Conservation (phyloP, 2,113 vertebrate genomes). For the Trogon surrucura region DNA sequence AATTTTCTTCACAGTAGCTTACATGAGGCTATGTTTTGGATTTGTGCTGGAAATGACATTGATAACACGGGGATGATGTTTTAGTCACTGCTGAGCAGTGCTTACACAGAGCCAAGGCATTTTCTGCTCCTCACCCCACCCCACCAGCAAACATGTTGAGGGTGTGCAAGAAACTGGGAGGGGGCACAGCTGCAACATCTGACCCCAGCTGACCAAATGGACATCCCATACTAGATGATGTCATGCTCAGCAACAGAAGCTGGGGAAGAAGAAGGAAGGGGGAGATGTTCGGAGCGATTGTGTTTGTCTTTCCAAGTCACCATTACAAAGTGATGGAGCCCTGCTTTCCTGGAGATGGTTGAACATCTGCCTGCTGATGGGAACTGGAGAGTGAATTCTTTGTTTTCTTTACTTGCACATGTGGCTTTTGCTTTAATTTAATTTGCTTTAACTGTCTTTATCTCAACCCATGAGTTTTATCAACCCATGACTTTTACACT, state of each 20-base stretch:
- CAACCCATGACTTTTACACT: no score
- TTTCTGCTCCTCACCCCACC: neutral
- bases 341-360: neutral
- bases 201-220: no score
- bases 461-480: no score
- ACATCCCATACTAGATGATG: neutral
- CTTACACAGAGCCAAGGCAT: neutral
- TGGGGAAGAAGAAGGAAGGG: neutral
- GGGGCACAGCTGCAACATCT: neutral
- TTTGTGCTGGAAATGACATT: no score
- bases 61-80: neutral
- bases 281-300: neutral
- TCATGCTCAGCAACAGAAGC: neutral
- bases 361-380: neutral
- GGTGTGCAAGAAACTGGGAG: neutral
- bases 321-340: neutral
- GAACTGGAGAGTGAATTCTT: neutral
- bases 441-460: no score
- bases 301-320: neutral
- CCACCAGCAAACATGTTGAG: neutral
- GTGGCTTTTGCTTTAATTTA: no score
- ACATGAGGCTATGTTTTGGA: no score
- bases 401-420: neutral
- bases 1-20: no score
- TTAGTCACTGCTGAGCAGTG: neutral